A percentile compares a stretch with the other conserved stretches of the same genome.
Evolutionary conservation across 2,113 vertebrate genomes (phyloP).

Genomic region (Nothocercus julius): DNA sequence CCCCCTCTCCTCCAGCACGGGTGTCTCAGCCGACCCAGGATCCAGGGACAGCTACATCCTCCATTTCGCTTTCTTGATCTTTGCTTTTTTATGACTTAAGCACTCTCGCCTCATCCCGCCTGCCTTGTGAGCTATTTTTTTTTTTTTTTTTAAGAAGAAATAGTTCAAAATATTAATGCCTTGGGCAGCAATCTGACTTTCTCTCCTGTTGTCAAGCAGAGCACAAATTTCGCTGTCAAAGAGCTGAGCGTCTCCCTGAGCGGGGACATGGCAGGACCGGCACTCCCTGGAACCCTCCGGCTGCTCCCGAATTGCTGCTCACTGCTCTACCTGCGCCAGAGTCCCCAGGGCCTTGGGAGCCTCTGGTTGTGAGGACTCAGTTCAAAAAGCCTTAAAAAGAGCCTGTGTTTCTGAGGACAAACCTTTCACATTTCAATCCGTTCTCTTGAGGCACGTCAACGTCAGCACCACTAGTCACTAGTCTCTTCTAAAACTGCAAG

Average conservation of each 20-base stretch:
- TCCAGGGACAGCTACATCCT: not conserved
- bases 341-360: fast-evolving
- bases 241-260: no score
- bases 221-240: no score
- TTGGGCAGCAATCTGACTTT: not conserved
- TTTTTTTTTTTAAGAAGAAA: no score
- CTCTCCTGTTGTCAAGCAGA: not conserved
- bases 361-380: not conserved
- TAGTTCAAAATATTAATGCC: not conserved
- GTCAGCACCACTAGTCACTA: not conserved
- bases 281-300: not conserved
- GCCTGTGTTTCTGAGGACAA: not conserved
- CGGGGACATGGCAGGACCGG: not conserved
- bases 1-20: no score
- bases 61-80: not conserved
- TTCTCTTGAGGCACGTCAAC: not conserved
- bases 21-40: not conserved
- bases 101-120: not conserved
- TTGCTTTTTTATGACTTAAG: not conserved
- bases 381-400: not conserved
- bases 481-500: not conserved
- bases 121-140: not conserved
- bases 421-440: fast-evolving
- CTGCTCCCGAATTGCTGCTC: no score
- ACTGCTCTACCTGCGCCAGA: not conserved